These are phyloP conservation scores for Lacerta agilis DNA, from an alignment of 2,797 vertebrate species.

Conservation along the genomic window DNA sequence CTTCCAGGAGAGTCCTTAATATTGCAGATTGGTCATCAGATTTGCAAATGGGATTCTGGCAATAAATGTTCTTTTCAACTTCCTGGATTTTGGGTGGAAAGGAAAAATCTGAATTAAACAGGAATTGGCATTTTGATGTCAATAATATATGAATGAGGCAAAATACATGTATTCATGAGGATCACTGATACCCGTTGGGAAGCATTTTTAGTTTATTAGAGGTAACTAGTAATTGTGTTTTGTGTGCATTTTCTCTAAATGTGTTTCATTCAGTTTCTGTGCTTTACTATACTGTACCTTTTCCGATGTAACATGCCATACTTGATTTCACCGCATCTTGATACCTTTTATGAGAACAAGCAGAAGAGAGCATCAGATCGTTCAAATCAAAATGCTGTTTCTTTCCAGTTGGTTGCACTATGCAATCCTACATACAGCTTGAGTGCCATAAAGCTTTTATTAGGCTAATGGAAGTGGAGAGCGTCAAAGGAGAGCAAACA, in stretches of 20 bases:
- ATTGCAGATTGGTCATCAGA: no score
- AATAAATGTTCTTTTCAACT: no score
- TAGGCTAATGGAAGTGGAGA: slow-evolving; percentile 31
- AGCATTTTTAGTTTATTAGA: no score
- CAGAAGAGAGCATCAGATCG: slow-evolving; percentile 17
- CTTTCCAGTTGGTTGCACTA: slow-evolving; percentile 56
- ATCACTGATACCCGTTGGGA: no score
- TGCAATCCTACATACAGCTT: slow-evolving; percentile 17
- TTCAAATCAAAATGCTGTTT: slow-evolving; percentile 54
- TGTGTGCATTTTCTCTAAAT: slow-evolving; percentile 25
- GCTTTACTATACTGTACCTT: slow-evolving; percentile 31
- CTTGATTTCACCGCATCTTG: slow-evolving; percentile 27
- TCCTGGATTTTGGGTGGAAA: no score
- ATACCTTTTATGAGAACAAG: slow-evolving; percentile 54
- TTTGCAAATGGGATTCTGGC: no score
- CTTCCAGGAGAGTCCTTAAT: no score
- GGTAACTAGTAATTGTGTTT: slow-evolving; percentile 16
- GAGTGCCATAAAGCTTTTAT: slow-evolving; percentile 36
- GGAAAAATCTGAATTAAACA: no score
- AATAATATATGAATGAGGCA: no score
- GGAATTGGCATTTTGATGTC: no score
- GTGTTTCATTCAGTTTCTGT: slow-evolving; percentile 34
- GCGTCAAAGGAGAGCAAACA: neutral
- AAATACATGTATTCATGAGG: no score
- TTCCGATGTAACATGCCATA: neutral